Conservation (phyloP, 2,888 invertebrate genomes). For the Rhabditoides inermis region DNA sequence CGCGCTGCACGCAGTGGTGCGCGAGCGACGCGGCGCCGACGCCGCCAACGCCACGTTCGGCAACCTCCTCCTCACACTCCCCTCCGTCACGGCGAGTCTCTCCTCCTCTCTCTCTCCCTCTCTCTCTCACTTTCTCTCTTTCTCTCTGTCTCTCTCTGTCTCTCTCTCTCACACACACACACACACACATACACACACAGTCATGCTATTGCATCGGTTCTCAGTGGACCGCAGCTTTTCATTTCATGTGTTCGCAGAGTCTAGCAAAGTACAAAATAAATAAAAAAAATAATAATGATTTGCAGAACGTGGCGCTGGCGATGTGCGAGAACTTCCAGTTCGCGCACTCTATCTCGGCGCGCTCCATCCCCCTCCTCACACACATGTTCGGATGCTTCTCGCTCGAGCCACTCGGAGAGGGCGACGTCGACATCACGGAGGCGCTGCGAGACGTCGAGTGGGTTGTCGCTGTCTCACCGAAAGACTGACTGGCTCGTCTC, state of each 20-base stretch:
- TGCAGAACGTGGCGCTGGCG: conserved; percentile 37
- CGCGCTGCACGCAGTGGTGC: neutral
- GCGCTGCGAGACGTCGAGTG: too few relatives aligned
- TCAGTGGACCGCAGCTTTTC: neutral
- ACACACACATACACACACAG: too few relatives aligned
- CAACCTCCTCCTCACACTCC: conserved; percentile 40
- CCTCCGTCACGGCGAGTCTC: conserved; percentile 34
- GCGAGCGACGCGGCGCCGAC: conserved; percentile 2
- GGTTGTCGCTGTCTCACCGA: too few relatives aligned
- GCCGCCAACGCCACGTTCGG: conserved; percentile 29
- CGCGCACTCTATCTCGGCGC: conserved; percentile 43
- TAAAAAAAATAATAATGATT: neutral
- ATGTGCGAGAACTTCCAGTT: conserved; percentile 48
- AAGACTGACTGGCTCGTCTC: too few relatives aligned
- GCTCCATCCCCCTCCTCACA: too few relatives aligned
- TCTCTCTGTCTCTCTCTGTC: too few relatives aligned
- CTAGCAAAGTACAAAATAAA: neutral
- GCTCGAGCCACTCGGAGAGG: too few relatives aligned
- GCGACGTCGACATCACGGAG: too few relatives aligned
- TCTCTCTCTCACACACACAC: too few relatives aligned
- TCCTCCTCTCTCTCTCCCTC: neutral
- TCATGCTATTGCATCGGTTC: neutral
- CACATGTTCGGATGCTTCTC: too few relatives aligned
- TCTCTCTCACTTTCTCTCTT: too few relatives aligned
- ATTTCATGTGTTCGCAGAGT: neutral